These are phyloP conservation scores for Scaptomyza parva DNA, from an alignment of 2,888 invertebrate genomes.

Conservation along the genomic window DNA sequence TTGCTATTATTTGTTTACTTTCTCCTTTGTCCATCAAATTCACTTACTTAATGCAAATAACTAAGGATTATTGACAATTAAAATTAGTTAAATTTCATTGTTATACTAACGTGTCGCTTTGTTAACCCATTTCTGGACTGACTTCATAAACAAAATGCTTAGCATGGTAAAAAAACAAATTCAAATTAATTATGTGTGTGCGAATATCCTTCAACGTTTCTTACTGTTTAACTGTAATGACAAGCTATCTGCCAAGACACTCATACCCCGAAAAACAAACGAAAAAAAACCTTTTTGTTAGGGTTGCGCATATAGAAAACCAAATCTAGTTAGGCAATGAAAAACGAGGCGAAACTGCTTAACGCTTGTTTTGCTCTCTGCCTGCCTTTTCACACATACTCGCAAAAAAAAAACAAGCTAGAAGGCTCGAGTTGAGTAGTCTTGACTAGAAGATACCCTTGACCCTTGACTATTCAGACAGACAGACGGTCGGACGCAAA, in stretches of 20 bases:
- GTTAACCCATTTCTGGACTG: neutral
- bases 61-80: neutral
- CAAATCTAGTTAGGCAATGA: conserved; percentile 71
- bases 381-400: conserved; percentile 7
- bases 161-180: neutral
- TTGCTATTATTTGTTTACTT: neutral
- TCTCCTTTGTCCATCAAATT: neutral
- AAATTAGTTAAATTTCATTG: neutral
- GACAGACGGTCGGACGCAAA: too few species aligned
- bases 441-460: too few species aligned
- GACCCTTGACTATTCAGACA: too few species aligned
- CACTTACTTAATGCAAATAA: neutral
- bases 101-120: neutral
- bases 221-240: neutral
- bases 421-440: too few species aligned
- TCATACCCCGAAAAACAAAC: conserved; percentile 17
- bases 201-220: neutral
- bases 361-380: conserved; percentile 57
- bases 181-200: neutral
- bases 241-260: conserved; percentile 14
- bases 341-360: conserved; percentile 74
- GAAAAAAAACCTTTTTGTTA: neutral
- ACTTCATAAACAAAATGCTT: neutral
- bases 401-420: conserved; percentile 21
- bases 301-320: conserved; percentile 39